Percentiles rank a stretch among this genome's conserved stretches.
Conservation (phyloP, 2,113 vertebrate species). For the Hemiprocne comata region DNA sequence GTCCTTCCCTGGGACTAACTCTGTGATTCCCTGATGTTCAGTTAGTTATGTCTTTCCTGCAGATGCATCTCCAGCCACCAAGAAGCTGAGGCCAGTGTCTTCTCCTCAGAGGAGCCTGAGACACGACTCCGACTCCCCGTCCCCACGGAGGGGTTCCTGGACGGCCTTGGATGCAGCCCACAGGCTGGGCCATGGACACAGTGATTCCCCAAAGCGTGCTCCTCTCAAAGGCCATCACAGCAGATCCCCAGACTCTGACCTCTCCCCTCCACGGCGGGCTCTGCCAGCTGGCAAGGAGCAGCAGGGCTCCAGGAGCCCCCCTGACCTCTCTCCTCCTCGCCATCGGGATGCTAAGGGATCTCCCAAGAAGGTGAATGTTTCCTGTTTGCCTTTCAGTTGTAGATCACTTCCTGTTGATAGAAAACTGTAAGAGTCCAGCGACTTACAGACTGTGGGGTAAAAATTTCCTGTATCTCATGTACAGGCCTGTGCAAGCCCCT, state of each 20-base stretch:
- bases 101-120: background rate
- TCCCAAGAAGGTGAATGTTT: background rate
- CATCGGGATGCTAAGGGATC: background rate
- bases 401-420: fast-evolving
- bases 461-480: fast-evolving
- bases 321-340: fast-evolving
- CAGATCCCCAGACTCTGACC: slow-evolving; percentile 63
- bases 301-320: background rate
- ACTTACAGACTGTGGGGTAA: fast-evolving
- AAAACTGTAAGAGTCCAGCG: fast-evolving
- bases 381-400: fast-evolving
- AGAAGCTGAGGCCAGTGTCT: background rate
- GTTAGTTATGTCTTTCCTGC: background rate
- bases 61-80: slow-evolving; percentile 61
- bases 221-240: slow-evolving; percentile 70
- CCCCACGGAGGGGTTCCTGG: background rate
- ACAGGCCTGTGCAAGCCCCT: fast-evolving
- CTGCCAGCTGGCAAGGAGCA: background rate
- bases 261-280: slow-evolving; percentile 70
- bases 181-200: background rate
- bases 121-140: background rate
- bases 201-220: slow-evolving; percentile 67
- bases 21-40: background rate
- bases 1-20: fast-evolving
- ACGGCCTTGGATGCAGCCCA: slow-evolving; percentile 50